Base-by-base conservation (phyloP, 1,140 invertebrate genomes). In the Bombyx mori region DNA sequence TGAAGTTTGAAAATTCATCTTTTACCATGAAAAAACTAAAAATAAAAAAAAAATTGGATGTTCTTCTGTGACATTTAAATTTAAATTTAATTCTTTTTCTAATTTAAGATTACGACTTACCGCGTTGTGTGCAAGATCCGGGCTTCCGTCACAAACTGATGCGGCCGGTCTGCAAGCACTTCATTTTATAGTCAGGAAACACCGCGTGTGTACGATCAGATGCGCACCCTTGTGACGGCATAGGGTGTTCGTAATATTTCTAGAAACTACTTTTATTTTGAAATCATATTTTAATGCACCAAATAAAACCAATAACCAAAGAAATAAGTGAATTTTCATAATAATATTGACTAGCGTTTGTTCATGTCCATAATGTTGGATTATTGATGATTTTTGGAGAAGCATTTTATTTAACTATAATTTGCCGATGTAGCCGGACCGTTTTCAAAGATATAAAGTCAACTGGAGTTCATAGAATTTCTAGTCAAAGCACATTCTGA, bases 91-190 rank as follows among this genome's bases (percentile, higher is more conserved):
- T 35, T 2, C 4, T 35, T 35, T 35, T 35, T 35, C 4, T 2
- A 2, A 35, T 35, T 35, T 35, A 54, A 45, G 54, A n/a, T 8
- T 51, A n/a, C 42, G 7, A 82, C 79, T 85, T 55, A 85, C 82
- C 61, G 55, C 72, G 66, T 70, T 69, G 54, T 71, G 67, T 71
- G 71, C 71, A 54, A 73, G 66, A 69, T 56, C 62, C 60, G 66
- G 69, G 68, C 61, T 57, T 68, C 73, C 62, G 71, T 73, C 77
- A 83, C 80, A 72, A 79, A 85, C 80, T 85, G 82, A 78, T 78
- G 79, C 73, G 82, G 63, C 44, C 52, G 73, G 66, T 69, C 52
- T 18, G 54, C 47, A 71, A 61, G 54, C 43, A 6, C 42, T 46
- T 42, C 65, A 70, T 75, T 77, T 80, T 85, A 82, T 85, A 85